phyloP scores from a whole-genome alignment of 1,140 invertebrate species.

The Pogonomyrmex californicus region DNA sequence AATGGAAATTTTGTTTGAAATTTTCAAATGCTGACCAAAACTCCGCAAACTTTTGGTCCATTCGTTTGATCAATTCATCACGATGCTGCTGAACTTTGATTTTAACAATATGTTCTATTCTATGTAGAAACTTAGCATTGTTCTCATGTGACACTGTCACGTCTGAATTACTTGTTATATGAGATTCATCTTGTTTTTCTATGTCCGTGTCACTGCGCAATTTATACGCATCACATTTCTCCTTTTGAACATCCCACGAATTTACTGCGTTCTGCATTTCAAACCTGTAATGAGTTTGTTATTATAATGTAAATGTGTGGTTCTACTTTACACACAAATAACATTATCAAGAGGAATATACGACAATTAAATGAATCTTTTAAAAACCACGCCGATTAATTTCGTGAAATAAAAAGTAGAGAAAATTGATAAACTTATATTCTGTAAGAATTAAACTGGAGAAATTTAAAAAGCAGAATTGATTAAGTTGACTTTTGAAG shows the following conservation, averaged over 20 bases:
- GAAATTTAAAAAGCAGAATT: neutral
- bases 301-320: neutral
- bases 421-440: neutral
- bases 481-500: neutral
- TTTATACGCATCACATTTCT: neutral
- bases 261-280: conserved; percentile 24
- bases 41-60: conserved; percentile 60
- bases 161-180: conserved; percentile 10
- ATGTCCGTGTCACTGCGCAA: no score
- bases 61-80: conserved; percentile 45
- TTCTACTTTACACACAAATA: neutral
- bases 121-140: conserved; percentile 51
- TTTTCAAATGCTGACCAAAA: conserved; percentile 68
- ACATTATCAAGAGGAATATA: neutral
- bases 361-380: neutral
- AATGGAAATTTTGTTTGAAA: conserved; percentile 61
- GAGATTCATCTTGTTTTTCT: conserved; percentile 1
- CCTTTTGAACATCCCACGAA: neutral
- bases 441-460: neutral
- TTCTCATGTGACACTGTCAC: neutral
- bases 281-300: conserved; percentile 13
- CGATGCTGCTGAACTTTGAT: conserved; percentile 57
- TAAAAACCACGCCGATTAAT: neutral
- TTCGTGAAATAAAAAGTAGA: neutral
- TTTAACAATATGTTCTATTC: conserved; percentile 57